Percentiles rank a stretch among this genome's conserved stretches.
Evolutionary conservation across 2,797 vertebrate genomes (phyloP).

Genomic region (Aeoliscus strigatus): DNA sequence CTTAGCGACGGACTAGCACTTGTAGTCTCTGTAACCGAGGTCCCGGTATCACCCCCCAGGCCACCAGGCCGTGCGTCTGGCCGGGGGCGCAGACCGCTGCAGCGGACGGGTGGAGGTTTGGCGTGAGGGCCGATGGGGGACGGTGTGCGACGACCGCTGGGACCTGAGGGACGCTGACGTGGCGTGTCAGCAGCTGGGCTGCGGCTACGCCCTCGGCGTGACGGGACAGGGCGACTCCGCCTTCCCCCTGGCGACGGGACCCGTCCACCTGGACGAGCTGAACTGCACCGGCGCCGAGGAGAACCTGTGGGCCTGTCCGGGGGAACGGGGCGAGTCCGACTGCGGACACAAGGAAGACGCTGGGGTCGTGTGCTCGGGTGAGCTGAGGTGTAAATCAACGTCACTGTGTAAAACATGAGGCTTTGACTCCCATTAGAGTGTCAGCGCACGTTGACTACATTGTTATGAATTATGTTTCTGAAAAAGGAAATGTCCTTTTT

Average conservation of each 20-base stretch:
- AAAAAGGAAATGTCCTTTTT: too few species aligned
- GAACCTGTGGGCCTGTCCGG: slow-evolving; percentile 66
- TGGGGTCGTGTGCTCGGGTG: slow-evolving; percentile 74
- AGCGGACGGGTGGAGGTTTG: slow-evolving; percentile 72
- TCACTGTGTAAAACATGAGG: too few species aligned
- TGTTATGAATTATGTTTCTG: too few species aligned
- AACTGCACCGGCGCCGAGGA: slow-evolving; percentile 68
- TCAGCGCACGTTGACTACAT: too few species aligned
- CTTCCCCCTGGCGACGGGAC: slow-evolving; percentile 56
- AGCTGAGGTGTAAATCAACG: too few species aligned
- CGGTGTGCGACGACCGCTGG: slow-evolving; percentile 73
- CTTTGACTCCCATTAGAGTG: too few species aligned
- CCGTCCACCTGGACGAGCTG: slow-evolving; percentile 65
- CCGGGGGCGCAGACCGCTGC: slow-evolving; percentile 46
- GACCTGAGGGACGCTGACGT: slow-evolving; percentile 58
- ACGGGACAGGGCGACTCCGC: slow-evolving; percentile 53
- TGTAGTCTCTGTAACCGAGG: too few species aligned
- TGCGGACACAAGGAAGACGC: slow-evolving; percentile 78
- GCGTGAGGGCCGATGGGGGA: slow-evolving; percentile 52
- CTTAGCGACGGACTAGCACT: too few species aligned
- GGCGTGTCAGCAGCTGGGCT: slow-evolving; percentile 69
- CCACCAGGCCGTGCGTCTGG: slow-evolving; percentile 30
- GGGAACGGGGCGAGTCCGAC: slow-evolving; percentile 27
- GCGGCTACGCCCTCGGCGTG: slow-evolving; percentile 63
- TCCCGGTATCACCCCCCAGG: slow-evolving; percentile 45